These are phyloP conservation scores for Dendrocincla tyrannina DNA, from an alignment of 2,797 vertebrate genomes.

Conservation along the genomic window DNA sequence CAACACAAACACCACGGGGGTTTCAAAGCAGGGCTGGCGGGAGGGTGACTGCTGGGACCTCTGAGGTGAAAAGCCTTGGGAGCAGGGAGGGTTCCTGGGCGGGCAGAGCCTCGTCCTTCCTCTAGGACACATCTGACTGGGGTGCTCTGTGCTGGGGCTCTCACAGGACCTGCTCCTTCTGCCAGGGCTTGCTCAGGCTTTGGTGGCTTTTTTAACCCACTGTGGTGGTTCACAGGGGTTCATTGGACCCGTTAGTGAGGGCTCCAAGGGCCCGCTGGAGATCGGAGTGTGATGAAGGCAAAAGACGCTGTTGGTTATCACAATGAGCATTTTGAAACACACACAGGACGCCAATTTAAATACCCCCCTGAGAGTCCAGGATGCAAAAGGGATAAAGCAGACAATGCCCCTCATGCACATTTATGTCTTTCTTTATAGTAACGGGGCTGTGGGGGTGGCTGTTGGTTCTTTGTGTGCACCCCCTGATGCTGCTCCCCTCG, in stretches of 20 bases:
- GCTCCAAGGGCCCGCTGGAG: neutral
- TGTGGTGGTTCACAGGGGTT: rapidly evolving
- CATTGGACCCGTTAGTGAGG: neutral
- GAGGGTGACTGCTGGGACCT: neutral
- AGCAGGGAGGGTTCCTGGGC: neutral
- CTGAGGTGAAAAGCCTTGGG: neutral
- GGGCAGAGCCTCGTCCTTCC: neutral
- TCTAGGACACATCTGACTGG: rapidly evolving
- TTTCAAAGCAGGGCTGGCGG: neutral
- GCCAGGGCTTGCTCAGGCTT: rapidly evolving
- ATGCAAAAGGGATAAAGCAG: neutral
- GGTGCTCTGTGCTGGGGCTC: rapidly evolving
- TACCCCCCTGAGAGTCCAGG: neutral
- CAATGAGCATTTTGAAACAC: neutral
- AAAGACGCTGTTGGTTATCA: rapidly evolving
- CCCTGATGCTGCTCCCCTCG: rapidly evolving
- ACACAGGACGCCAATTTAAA: rapidly evolving
- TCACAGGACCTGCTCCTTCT: rapidly evolving
- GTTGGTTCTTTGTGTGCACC: neutral
- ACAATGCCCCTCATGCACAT: rapidly evolving
- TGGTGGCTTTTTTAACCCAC: neutral
- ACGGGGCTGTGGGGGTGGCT: neutral
- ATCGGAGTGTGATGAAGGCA: rapidly evolving
- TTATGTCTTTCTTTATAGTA: neutral
- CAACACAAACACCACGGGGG: neutral